Conservation (phyloP, 2,888 invertebrate species). For the Zele albiditarsus region DNA sequence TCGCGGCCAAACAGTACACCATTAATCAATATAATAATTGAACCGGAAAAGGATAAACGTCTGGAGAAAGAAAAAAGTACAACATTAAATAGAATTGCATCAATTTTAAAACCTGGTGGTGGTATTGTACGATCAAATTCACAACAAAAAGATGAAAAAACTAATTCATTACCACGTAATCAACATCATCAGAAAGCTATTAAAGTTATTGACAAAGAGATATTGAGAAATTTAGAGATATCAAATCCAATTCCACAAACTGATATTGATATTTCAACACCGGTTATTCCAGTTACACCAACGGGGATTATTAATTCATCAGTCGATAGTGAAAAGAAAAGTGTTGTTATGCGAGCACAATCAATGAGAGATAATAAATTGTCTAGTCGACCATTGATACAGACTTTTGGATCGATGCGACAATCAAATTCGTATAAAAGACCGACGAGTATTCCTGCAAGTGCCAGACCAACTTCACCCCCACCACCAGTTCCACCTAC, state of each 20-base stretch:
- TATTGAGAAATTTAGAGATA: constrained; percentile 84
- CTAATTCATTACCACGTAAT: constrained; percentile 77
- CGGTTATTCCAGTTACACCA: constrained; percentile 77
- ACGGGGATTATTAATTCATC: constrained; percentile 70
- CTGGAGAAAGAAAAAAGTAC: constrained; percentile 54
- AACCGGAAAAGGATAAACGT: constrained; percentile 70
- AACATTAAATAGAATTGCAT: constrained; percentile 81
- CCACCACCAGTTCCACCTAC: constrained; percentile 80
- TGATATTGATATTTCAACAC: constrained; percentile 77
- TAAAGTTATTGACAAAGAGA: constrained; percentile 81
- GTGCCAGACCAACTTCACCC: constrained; percentile 83
- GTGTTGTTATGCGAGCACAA: constrained; percentile 84
- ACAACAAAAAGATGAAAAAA: constrained; percentile 74
- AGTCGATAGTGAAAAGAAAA: constrained; percentile 76
- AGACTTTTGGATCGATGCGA: constrained; percentile 89
- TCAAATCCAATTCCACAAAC: constrained; percentile 87
- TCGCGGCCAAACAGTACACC: constrained; percentile 59
- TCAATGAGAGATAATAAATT: constrained; percentile 81
- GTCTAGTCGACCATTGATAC: constrained; percentile 78
- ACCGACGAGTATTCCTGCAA: constrained; percentile 83
- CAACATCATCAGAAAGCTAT: constrained; percentile 77
- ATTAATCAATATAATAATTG: constrained; percentile 50
- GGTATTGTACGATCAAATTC: constrained; percentile 76
- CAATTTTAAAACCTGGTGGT: constrained; percentile 75
- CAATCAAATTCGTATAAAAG: constrained; percentile 78